Evolutionary conservation across 2,888 invertebrate genomes (phyloP).

Genomic region (Euzetes globulus): DNA sequence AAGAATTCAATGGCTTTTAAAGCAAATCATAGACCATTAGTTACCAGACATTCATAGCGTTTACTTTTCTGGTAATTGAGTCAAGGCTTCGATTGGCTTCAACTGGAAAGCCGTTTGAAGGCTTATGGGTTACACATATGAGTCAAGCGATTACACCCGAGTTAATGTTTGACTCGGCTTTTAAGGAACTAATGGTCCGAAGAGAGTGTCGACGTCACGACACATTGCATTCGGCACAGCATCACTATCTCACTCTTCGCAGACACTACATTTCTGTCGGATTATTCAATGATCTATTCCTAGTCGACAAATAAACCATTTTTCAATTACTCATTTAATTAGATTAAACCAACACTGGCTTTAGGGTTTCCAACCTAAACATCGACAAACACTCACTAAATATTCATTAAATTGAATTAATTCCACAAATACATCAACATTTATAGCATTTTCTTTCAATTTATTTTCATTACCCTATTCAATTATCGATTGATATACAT

Average conservation of each 20-base stretch:
- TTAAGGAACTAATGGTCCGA: conserved; percentile 20
- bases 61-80: background rate
- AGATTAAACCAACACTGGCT: background rate
- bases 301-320: conserved; percentile 32
- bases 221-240: conserved; percentile 16
- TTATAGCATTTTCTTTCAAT: too few relatives aligned
- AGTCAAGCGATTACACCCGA: background rate
- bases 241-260: conserved; percentile 24
- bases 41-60: background rate
- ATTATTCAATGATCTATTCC: conserved; percentile 40
- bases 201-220: conserved; percentile 20
- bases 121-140: background rate
- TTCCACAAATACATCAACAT: too few relatives aligned
- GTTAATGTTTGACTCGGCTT: conserved; percentile 4
- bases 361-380: background rate
- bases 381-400: too few relatives aligned
- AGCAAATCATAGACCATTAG: too few relatives aligned
- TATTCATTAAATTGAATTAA: too few relatives aligned
- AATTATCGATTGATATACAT: too few relatives aligned
- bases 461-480: too few relatives aligned
- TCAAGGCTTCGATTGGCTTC: background rate
- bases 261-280: conserved; percentile 38
- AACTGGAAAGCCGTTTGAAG: conserved; percentile 10
- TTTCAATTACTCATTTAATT: background rate
- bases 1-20: too few relatives aligned